Evolutionary conservation across 2,888 invertebrate species (phyloP).

Genomic region (Chymomyza amoena): DNA sequence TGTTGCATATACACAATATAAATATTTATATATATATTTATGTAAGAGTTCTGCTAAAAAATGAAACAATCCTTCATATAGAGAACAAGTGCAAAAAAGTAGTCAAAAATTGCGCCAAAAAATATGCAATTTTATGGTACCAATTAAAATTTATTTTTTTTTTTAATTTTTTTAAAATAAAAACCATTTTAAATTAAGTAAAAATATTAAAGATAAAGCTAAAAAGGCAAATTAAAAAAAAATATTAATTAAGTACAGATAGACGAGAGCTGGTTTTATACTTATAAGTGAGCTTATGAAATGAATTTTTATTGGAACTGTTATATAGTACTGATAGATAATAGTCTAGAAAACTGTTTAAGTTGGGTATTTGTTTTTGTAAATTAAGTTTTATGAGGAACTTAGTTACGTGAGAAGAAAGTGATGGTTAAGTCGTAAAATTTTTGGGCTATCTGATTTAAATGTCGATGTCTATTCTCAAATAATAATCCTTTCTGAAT

Average conservation of each 20-base stretch:
- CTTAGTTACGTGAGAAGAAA: no score
- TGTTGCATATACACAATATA: slow-evolving; percentile 65
- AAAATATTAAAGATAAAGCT: not conserved
- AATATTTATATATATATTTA: slow-evolving; percentile 18
- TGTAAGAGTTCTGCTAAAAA: slow-evolving; percentile 55
- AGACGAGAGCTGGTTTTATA: not conserved
- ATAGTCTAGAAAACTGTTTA: not conserved
- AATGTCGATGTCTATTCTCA: no score
- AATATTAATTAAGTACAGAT: not conserved
- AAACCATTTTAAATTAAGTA: not conserved
- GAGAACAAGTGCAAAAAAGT: slow-evolving; percentile 73
- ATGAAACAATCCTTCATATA: slow-evolving; percentile 32
- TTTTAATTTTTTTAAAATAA: slow-evolving; percentile 12
- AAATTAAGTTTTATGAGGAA: not conserved
- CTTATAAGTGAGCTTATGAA: not conserved
- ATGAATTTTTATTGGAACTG: not conserved
- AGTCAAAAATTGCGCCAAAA: slow-evolving; percentile 76
- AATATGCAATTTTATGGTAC: slow-evolving; percentile 74
- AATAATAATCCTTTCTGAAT: no score
- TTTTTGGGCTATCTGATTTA: not conserved
- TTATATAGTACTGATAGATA: no score
- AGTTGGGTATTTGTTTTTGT: not conserved
- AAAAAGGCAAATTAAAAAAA: not conserved
- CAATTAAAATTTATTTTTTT: slow-evolving; percentile 55
- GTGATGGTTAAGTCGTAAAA: not conserved